Evolutionary conservation across 2,113 vertebrate genomes (phyloP).

Genomic region (Hyperopisus bebe): DNA sequence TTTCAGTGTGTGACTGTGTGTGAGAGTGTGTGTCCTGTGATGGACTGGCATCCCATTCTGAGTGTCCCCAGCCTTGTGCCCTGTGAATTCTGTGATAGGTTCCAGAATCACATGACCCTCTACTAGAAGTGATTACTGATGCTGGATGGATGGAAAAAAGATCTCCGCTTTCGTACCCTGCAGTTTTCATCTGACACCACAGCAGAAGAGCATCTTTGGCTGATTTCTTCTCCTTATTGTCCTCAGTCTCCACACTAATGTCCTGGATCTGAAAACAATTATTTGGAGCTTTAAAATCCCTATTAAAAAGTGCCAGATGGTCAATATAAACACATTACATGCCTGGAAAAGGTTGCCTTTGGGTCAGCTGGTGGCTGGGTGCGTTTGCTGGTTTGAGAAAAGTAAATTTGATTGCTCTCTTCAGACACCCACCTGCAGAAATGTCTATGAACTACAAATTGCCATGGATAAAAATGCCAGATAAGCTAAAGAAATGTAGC

Average conservation of each 20-base stretch:
- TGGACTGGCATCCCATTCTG: not conserved
- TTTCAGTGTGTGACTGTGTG: not conserved
- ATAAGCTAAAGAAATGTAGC: not conserved
- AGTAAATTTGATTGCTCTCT: not conserved
- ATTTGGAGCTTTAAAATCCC: not conserved
- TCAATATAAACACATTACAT: not conserved
- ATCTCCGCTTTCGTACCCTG: slow-evolving; percentile 65
- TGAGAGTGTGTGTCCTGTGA: not conserved
- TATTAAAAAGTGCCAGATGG: not conserved
- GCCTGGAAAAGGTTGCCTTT: not conserved
- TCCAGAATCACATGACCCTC: not conserved
- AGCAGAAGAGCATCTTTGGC: slow-evolving; percentile 88
- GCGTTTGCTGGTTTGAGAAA: not conserved
- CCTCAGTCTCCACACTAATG: slow-evolving; percentile 88
- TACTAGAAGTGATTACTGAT: not conserved
- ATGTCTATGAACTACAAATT: not conserved
- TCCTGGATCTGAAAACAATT: slow-evolving; percentile 77
- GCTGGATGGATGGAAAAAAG: not conserved
- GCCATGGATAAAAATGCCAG: not conserved
- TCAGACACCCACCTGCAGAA: not conserved
- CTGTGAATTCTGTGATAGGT: not conserved
- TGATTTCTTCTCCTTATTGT: slow-evolving; percentile 90
- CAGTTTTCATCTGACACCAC: slow-evolving; percentile 97
- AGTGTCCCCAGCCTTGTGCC: not conserved
- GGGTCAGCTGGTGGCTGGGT: not conserved